A percentile compares a stretch with the other conserved stretches of the same genome.
These are phyloP conservation scores for Ardeotis arabs DNA, from an alignment of 2,113 vertebrate species.

Conservation along the genomic window DNA sequence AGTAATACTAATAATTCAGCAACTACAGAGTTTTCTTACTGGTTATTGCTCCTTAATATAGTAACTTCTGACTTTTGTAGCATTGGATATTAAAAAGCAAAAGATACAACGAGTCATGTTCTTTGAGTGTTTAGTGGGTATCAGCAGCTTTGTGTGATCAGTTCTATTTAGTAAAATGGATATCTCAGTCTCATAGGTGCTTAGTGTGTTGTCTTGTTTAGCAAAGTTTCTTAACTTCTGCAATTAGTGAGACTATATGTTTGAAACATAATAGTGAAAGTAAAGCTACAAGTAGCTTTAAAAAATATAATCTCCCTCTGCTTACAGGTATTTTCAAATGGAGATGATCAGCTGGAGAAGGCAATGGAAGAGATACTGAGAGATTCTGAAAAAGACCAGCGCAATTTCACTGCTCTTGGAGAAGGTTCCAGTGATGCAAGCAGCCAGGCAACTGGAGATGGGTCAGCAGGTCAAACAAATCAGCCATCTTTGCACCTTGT, in stretches of 20 bases:
- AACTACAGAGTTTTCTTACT: too few relatives aligned
- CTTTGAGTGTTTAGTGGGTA: too few relatives aligned
- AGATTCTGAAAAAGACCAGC: slow-evolving; percentile 79
- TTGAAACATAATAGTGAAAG: not conserved
- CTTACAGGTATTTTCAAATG: slow-evolving; percentile 87
- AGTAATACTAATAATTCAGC: too few relatives aligned
- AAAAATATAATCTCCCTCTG: not conserved
- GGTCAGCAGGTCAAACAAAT: slow-evolving; percentile 21
- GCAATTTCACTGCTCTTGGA: not conserved
- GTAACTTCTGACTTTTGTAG: too few relatives aligned
- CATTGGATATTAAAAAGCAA: too few relatives aligned
- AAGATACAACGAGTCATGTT: too few relatives aligned
- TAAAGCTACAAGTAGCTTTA: not conserved
- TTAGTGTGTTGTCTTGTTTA: not conserved
- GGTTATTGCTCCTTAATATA: too few relatives aligned
- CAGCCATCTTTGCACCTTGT: slow-evolving; percentile 73
- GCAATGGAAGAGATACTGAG: slow-evolving; percentile 92
- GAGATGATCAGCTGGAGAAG: slow-evolving; percentile 90
- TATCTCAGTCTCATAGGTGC: too few relatives aligned
- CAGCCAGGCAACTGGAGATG: slow-evolving; percentile 29
- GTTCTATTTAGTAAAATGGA: too few relatives aligned
- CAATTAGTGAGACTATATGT: not conserved
- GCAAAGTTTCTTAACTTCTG: not conserved
- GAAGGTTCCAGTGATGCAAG: slow-evolving; percentile 5
- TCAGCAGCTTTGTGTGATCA: too few relatives aligned